phyloP scores from a whole-genome alignment of 2,888 invertebrate genomes.

The Phragmatobia fuliginosa region DNA sequence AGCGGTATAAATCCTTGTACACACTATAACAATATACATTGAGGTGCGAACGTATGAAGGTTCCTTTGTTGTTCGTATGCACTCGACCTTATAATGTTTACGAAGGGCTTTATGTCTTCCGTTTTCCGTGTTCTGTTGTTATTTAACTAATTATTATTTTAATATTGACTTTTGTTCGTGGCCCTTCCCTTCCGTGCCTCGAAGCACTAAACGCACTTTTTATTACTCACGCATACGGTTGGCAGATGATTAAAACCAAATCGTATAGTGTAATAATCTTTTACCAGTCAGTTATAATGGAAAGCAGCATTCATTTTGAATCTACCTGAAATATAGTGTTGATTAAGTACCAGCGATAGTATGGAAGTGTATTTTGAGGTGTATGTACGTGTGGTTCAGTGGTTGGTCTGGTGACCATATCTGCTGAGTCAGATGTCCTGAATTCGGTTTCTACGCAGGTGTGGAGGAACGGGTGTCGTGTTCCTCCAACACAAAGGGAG shows the following conservation, averaged over 20 bases:
- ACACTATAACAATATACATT: slow-evolving; percentile 23
- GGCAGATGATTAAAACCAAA: slow-evolving; percentile 15
- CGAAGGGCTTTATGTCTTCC: slow-evolving; percentile 45
- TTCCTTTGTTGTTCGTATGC: slow-evolving; percentile 40
- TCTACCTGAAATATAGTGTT: neutral
- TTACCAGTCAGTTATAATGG: neutral
- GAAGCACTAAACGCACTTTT: slow-evolving; percentile 11
- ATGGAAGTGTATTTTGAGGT: no score
- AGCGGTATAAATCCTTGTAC: slow-evolving; percentile 42
- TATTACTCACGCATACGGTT: slow-evolving; percentile 16
- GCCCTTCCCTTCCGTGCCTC: slow-evolving; percentile 15
- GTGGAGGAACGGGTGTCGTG: no score
- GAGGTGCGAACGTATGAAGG: slow-evolving; percentile 40
- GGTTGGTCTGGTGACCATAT: no score
- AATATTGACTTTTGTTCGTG: slow-evolving; percentile 42
- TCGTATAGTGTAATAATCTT: slow-evolving; percentile 2
- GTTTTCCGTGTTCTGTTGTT: slow-evolving; percentile 40
- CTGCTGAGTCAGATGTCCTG: no score
- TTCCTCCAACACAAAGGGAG: no score
- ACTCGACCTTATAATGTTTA: slow-evolving; percentile 46
- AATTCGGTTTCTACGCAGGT: no score
- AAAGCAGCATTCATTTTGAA: neutral
- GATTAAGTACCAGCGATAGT: neutral
- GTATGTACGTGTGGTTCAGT: no score
- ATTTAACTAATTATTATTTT: slow-evolving; percentile 33